Conservation (phyloP, 2,888 invertebrate species). For the Eutolmus rufibarbis region DNA sequence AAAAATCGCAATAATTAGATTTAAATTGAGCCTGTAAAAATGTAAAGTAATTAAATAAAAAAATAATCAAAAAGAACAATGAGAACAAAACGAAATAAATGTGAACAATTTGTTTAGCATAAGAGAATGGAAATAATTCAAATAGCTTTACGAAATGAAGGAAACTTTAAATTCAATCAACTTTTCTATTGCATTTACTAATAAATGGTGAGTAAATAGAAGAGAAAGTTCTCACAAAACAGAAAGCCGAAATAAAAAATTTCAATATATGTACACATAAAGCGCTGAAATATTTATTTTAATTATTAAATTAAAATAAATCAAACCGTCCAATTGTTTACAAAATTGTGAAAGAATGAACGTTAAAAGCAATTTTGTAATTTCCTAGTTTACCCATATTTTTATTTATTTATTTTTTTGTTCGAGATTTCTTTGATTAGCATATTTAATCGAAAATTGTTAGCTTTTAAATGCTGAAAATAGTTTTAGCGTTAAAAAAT, state of each 20-base stretch:
- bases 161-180: conserved; percentile 13
- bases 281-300: conserved; percentile 11
- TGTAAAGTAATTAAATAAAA: conserved; percentile 20
- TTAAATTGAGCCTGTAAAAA: conserved; percentile 25
- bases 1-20: conserved; percentile 39
- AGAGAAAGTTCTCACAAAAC: not conserved
- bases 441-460: not conserved
- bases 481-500: not conserved
- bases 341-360: conserved; percentile 15
- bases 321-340: conserved; percentile 37
- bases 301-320: conserved; percentile 13
- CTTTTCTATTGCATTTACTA: conserved; percentile 36
- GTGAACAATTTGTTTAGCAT: not conserved
- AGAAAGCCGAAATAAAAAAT: not conserved
- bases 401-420: not conserved
- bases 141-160: conserved; percentile 24
- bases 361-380: not conserved
- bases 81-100: not conserved
- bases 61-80: conserved; percentile 21
- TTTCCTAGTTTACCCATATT: not conserved
- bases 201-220: not conserved
- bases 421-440: not conserved
- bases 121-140: not conserved
- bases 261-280: not conserved
- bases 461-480: not conserved